phyloP scores from a whole-genome alignment of 2,797 vertebrate genomes.

The Cryptoblepharus egeriae region DNA sequence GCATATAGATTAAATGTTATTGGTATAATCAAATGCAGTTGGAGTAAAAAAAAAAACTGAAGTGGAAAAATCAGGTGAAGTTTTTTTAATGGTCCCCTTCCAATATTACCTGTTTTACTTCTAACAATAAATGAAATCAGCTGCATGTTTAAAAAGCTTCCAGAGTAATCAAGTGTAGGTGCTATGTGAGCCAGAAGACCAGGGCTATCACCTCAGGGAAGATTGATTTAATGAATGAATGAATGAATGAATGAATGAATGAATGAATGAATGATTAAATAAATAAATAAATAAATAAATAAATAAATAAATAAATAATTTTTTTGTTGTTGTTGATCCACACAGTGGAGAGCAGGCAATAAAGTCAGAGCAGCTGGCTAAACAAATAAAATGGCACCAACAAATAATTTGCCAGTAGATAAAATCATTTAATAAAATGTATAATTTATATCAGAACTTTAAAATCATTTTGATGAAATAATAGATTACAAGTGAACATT shows the following conservation, averaged over 20 bases:
- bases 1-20: constrained; percentile 11
- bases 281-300: too few relatives aligned
- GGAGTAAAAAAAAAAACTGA: too few relatives aligned
- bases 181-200: neutral
- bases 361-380: neutral
- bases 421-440: constrained; percentile 48
- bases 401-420: neutral
- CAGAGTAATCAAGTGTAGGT: neutral
- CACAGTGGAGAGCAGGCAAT: neutral
- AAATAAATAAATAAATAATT: too few relatives aligned
- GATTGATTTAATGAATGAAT: too few relatives aligned
- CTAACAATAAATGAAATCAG: constrained; percentile 3
- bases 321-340: constrained; percentile 20
- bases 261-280: too few relatives aligned
- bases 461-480: constrained; percentile 19
- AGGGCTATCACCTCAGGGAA: constrained; percentile 1
- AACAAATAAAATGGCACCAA: constrained; percentile 31
- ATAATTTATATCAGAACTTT: constrained; percentile 33
- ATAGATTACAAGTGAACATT: neutral
- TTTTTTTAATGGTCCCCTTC: neutral
- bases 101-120: neutral
- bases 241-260: too few relatives aligned
- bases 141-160: constrained; percentile 3
- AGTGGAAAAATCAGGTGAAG: neutral
- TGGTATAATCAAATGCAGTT: too few relatives aligned